Conservation (phyloP, 1,140 invertebrate genomes). For the Matsumurasca onukii region DNA sequence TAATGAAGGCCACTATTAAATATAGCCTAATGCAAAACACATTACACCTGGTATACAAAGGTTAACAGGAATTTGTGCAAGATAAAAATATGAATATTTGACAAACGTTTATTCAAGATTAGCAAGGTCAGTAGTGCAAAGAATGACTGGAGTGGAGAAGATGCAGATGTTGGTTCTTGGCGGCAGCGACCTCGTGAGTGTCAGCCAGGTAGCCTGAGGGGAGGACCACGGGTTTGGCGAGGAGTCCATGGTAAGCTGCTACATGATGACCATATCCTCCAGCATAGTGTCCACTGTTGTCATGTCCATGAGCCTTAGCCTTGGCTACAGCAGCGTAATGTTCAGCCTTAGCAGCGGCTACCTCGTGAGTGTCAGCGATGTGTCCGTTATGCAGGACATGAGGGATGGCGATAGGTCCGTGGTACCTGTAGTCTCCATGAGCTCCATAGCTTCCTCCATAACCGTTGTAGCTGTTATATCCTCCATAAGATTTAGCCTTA, state of each 20-base stretch:
- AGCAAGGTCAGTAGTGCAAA: too few relatives aligned
- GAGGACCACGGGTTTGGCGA: slow-evolving; percentile 29
- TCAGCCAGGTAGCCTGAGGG: slow-evolving; percentile 32
- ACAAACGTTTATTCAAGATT: too few relatives aligned
- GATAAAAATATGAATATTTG: too few relatives aligned
- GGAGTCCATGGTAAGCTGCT: slow-evolving; percentile 23
- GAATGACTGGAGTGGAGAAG: too few relatives aligned
- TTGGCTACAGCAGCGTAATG: slow-evolving; percentile 31
- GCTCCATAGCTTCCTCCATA: neutral
- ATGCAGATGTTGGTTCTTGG: slow-evolving; percentile 36
- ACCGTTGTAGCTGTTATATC: neutral
- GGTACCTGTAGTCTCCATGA: slow-evolving; percentile 10
- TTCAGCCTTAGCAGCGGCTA: slow-evolving; percentile 39
- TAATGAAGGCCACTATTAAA: too few relatives aligned
- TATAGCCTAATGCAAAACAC: too few relatives aligned
- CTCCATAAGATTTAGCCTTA: slow-evolving; percentile 21
- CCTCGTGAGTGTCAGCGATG: slow-evolving; percentile 36
- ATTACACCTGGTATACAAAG: too few relatives aligned
- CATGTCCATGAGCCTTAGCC: slow-evolving; percentile 23
- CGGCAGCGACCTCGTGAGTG: slow-evolving; percentile 36
- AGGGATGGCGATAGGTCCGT: slow-evolving; percentile 2
- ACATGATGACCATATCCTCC: neutral
- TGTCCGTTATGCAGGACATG: slow-evolving; percentile 8
- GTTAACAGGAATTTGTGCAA: too few relatives aligned
- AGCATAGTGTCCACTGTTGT: neutral